Conservation (phyloP, 2,113 vertebrate genomes). For the Gallinago undulata region DNA sequence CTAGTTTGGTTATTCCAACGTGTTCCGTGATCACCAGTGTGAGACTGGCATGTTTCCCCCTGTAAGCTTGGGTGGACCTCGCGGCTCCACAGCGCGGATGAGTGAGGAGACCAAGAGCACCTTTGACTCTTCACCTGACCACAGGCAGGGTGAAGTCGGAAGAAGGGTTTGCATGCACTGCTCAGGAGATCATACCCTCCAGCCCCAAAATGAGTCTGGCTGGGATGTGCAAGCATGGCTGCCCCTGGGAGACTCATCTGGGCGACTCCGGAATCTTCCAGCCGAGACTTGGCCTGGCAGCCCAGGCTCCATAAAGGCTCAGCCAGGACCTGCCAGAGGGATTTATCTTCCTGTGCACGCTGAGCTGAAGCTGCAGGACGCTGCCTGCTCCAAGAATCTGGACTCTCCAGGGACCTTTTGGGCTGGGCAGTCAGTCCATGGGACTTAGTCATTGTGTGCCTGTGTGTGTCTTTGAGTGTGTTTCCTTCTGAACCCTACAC, state of each 20-base stretch:
- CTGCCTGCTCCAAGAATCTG: background rate
- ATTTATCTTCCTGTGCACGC: background rate
- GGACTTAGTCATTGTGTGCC: background rate
- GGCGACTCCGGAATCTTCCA: background rate
- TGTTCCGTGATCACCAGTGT: background rate
- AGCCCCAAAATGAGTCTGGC: background rate
- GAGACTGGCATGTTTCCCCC: background rate
- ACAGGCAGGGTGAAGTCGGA: background rate
- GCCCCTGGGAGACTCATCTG: background rate
- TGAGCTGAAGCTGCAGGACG: background rate
- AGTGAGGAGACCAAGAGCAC: background rate
- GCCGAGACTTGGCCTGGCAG: background rate
- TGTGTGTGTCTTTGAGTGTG: background rate
- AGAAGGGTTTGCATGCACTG: background rate
- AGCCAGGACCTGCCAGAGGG: background rate
- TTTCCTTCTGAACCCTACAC: background rate
- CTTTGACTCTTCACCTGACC: background rate
- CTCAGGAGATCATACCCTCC: rapidly evolving
- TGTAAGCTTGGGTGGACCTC: background rate
- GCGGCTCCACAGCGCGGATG: background rate
- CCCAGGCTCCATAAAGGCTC: background rate
- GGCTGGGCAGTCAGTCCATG: background rate
- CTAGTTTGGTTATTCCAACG: background rate
- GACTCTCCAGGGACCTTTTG: background rate
- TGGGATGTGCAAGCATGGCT: background rate